Conservation (phyloP, 2,113 vertebrate species). For the Peucedramus taeniatus region DNA sequence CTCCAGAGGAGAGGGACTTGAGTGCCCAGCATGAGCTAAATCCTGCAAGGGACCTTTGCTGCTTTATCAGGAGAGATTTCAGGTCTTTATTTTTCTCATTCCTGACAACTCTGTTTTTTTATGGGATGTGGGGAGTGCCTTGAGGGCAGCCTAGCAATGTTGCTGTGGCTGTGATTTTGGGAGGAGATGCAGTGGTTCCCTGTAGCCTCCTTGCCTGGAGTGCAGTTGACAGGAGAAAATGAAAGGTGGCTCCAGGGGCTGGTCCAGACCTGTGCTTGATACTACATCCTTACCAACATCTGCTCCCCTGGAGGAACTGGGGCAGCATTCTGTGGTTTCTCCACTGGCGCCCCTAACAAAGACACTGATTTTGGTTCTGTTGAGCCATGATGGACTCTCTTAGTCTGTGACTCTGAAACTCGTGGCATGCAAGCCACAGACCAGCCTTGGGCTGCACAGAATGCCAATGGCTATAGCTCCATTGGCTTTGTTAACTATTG, state of each 20-base stretch:
- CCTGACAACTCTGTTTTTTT: neutral
- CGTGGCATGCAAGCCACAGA: neutral
- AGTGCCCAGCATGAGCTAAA: neutral
- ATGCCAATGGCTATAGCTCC: neutral
- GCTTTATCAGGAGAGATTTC: neutral
- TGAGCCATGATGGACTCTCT: neutral
- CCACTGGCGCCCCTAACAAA: neutral
- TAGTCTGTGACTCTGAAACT: neutral
- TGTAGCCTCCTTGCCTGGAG: neutral
- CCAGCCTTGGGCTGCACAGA: neutral
- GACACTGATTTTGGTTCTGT: neutral
- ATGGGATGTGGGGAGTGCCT: neutral
- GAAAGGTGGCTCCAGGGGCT: neutral
- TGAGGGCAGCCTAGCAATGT: fast-evolving
- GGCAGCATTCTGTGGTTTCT: neutral
- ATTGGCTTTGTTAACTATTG: neutral
- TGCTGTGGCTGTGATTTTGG: neutral
- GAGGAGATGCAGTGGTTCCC: neutral
- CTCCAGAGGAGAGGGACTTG: neutral
- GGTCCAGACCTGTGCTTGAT: neutral
- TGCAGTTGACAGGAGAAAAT: neutral
- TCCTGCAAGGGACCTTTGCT: neutral
- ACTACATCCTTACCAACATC: neutral
- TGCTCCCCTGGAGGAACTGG: neutral
- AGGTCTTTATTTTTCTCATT: neutral